Evolutionary conservation across 1,140 invertebrate genomes (phyloP).

Genomic region (Drepana arcuata): DNA sequence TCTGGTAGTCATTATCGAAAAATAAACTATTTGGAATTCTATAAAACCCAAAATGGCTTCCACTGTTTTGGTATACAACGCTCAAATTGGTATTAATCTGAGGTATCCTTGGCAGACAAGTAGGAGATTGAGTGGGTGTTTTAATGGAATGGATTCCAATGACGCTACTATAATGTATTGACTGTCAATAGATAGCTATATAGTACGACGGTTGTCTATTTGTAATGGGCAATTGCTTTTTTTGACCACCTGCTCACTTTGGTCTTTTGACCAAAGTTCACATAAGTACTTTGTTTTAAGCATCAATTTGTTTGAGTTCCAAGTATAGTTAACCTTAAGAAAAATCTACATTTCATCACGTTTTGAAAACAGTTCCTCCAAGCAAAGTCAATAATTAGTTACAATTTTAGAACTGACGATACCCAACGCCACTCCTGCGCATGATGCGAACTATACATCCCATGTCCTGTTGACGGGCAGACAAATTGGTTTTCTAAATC

Average conservation of each 20-base stretch:
- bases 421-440: constrained; percentile 4
- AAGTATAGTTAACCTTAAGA: too few relatives aligned
- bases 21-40: constrained; percentile 9
- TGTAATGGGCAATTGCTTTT: too few relatives aligned
- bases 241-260: too few relatives aligned
- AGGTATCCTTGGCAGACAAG: constrained; percentile 14
- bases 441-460: constrained; percentile 21
- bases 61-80: constrained; percentile 22
- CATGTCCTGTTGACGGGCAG: constrained; percentile 41
- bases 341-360: too few relatives aligned
- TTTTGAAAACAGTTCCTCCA: too few relatives aligned
- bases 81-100: constrained; percentile 19
- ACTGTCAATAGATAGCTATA: too few relatives aligned
- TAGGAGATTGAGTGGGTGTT: constrained; percentile 8
- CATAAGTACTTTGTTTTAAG: too few relatives aligned
- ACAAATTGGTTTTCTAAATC: constrained; percentile 43
- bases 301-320: too few relatives aligned
- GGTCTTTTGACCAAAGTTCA: not conserved
- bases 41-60: constrained; percentile 34
- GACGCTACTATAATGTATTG: too few relatives aligned
- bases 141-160: constrained; percentile 10
- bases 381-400: too few relatives aligned
- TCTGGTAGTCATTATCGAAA: constrained; percentile 18
- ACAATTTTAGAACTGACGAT: constrained; percentile 12
- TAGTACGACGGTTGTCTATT: too few relatives aligned